phyloP scores from a whole-genome alignment of 2,888 invertebrate genomes.

The Chloroclystis v-ata region DNA sequence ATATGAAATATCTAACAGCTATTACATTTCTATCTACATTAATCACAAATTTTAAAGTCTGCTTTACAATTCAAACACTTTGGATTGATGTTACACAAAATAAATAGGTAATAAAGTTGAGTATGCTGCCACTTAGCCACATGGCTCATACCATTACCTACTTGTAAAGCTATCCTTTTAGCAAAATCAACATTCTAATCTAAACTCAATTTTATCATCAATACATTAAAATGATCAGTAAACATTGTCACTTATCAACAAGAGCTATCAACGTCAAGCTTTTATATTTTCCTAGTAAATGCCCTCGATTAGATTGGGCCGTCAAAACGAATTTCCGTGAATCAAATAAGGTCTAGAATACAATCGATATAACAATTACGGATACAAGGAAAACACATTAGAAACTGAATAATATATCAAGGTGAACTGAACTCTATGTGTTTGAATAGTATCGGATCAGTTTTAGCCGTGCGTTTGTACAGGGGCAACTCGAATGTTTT shows the following conservation, averaged over 20 bases:
- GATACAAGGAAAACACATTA: slow-evolving; percentile 20
- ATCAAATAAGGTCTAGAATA: slow-evolving; percentile 2
- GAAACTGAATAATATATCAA: slow-evolving; percentile 20
- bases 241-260: background rate
- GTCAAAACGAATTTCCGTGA: slow-evolving; percentile 1
- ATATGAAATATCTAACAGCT: slow-evolving; percentile 9
- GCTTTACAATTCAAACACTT: too few species aligned
- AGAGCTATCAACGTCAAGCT: background rate
- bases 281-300: background rate
- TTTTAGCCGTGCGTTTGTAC: background rate
- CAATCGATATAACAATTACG: slow-evolving; percentile 16
- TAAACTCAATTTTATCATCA: background rate
- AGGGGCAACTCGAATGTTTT: too few species aligned
- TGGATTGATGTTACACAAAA: too few species aligned
- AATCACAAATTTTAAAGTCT: too few species aligned
- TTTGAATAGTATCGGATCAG: slow-evolving; percentile 2
- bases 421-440: slow-evolving; percentile 18
- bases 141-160: too few species aligned
- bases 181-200: background rate
- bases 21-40: too few species aligned
- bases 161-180: too few species aligned
- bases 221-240: slow-evolving; percentile 1
- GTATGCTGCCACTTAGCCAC: too few species aligned
- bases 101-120: too few species aligned
- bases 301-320: slow-evolving; percentile 1